Base-by-base conservation (phyloP, 2,113 vertebrate genomes). In the Struthidea cinerea region DNA sequence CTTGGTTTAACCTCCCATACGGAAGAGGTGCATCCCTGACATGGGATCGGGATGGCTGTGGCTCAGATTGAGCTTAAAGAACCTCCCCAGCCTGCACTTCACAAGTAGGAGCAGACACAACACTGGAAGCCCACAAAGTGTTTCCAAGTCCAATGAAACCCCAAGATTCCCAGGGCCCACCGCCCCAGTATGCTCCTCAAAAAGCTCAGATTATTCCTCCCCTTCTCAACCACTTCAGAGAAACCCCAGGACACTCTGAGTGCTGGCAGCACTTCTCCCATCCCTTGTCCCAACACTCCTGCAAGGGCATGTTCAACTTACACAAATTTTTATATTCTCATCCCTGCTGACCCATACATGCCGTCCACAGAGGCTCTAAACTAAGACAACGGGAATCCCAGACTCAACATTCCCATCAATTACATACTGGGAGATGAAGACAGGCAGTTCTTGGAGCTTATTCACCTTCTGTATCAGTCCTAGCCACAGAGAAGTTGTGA, bases 11-110 rank as follows among this genome's bases (percentile, higher is more conserved):
- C 11, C 23, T 70, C 35, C 37, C 1, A 1, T 21, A 32, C 2
- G 0, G 5, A 26, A 28, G 21, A 26, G n/a, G 35, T 18, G 21
- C 44, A 16, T 5, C 41, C n/a, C 73, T 4, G 1, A 30, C 22
- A 3, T 0, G 0, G 23, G 15, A 47, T 9, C 0, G 0, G n/a
- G 26, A 13, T 8, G 21, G 22, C 52, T 49, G 53, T 3, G 61
- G 30, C 47, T 44, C 23, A 7, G 35, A 11, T 16, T 11, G 61
- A 44, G 46, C 23, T 65, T 8, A 32, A 8, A 21, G 33, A 52
- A 50, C 26, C 8, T n/a, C 27, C n/a, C n/a, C 75, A 81, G 0
- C 6, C 15, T 4, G 19, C 52, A 41, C 12, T n/a, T n/a, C 20
- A 5, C 23, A 5, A 30, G n/a, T 3, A 20, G 37, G 17, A 6